Evolutionary conservation across 2,888 invertebrate genomes (phyloP).

Genomic region (Drosophila mercatorum): DNA sequence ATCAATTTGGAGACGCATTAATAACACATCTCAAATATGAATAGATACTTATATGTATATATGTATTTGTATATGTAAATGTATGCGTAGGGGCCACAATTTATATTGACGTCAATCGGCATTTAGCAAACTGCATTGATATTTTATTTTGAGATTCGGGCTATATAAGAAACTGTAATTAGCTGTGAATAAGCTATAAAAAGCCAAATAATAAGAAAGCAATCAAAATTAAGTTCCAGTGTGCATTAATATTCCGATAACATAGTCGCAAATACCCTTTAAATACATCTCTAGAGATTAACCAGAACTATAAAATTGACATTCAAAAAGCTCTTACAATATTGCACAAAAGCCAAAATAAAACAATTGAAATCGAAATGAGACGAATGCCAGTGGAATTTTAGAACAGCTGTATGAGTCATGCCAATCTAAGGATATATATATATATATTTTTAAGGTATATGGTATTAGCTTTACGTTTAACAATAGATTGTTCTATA

Average conservation of each 20-base stretch:
- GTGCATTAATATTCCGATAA: neutral
- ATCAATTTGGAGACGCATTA: conserved; percentile 66
- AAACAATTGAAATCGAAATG: neutral
- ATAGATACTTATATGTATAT: neutral
- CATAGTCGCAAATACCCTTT: neutral
- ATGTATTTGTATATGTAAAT: no score
- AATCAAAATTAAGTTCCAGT: neutral
- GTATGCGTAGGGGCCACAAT: neutral
- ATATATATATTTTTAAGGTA: no score
- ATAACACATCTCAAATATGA: conserved; percentile 41
- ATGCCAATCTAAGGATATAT: neutral
- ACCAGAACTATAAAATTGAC: neutral
- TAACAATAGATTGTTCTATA: no score
- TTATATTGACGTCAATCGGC: conserved; percentile 18
- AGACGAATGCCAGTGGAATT: neutral
- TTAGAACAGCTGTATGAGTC: neutral
- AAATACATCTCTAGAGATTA: neutral
- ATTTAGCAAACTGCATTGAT: conserved; percentile 9
- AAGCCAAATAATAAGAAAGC: neutral
- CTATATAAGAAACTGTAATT: conserved; percentile 7
- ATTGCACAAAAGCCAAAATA: neutral
- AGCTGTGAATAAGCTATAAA: neutral
- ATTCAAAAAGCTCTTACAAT: neutral
- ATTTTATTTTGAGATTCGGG: conserved; percentile 1
- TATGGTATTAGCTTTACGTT: no score